Conservation (phyloP, 2,113 vertebrate genomes). For the Noctilio leporinus region DNA sequence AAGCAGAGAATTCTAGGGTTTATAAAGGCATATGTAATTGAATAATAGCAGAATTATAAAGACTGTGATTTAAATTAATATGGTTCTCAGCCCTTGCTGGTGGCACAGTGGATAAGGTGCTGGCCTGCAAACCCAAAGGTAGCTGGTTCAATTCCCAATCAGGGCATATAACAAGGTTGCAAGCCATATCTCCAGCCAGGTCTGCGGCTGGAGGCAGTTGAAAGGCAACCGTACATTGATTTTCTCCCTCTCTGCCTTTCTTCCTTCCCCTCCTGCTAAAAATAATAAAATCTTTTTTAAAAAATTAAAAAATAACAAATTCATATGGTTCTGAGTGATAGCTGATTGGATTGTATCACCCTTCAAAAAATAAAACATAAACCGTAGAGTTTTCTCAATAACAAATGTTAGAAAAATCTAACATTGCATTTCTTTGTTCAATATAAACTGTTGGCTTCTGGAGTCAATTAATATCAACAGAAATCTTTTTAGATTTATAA, state of each 20-base stretch:
- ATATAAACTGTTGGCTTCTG: neutral
- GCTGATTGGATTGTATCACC: neutral
- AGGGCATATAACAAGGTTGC: too few relatives aligned
- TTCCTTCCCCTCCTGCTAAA: too few relatives aligned
- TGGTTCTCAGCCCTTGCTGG: neutral
- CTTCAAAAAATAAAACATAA: neutral
- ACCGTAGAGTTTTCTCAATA: neutral
- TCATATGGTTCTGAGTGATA: neutral
- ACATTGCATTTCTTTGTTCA: neutral
- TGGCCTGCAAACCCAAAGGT: too few relatives aligned
- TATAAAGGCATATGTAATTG: neutral
- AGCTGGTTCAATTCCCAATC: too few relatives aligned
- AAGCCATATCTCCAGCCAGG: too few relatives aligned
- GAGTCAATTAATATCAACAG: neutral
- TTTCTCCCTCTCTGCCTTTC: too few relatives aligned
- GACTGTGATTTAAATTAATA: neutral
- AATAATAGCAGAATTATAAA: neutral
- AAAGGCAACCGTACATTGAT: too few relatives aligned
- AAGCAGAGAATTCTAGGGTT: neutral
- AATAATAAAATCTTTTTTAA: too few relatives aligned
- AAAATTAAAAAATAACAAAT: too few relatives aligned
- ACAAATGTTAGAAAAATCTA: neutral
- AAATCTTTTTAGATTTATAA: neutral
- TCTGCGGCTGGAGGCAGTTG: too few relatives aligned
- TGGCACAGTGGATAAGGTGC: too few relatives aligned